Percentiles rank a stretch among this genome's conserved stretches.
Evolutionary conservation across 2,888 invertebrate species (phyloP).

Genomic region (Pardosa pseudoannulata): DNA sequence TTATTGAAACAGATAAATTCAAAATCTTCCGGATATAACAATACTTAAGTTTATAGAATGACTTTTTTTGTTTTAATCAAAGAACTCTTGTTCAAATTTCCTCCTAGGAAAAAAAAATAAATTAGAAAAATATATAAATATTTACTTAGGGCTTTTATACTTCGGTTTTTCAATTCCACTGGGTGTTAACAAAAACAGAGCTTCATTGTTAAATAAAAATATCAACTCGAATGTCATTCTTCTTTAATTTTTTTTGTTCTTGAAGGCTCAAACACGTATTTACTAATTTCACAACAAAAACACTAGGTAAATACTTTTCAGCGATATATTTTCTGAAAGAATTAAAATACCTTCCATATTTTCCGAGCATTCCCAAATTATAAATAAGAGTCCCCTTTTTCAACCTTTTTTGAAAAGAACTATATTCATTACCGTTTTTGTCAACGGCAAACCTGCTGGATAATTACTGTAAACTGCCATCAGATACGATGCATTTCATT

Average conservation of each 20-base stretch:
- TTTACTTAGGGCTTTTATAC: not conserved
- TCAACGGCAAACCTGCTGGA: slow-evolving; percentile 16
- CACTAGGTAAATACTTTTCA: not conserved
- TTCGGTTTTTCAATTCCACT: not conserved
- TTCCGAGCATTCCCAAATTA: slow-evolving; percentile 6
- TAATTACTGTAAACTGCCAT: slow-evolving; percentile 15
- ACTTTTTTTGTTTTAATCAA: not conserved
- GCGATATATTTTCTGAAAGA: not conserved
- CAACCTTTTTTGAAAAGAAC: not conserved
- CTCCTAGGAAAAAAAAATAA: not conserved
- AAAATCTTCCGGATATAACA: no score
- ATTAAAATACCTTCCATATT: slow-evolving; percentile 3
- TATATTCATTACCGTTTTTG: slow-evolving; percentile 17
- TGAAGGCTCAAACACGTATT: not conserved
- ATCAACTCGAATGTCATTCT: not conserved
- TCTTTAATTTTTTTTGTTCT: not conserved
- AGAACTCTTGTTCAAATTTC: not conserved
- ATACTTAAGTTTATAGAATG: no score
- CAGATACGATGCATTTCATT: slow-evolving; percentile 52
- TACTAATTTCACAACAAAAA: slow-evolving; percentile 12
- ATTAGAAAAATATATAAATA: not conserved
- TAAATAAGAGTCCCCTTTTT: slow-evolving; percentile 4
- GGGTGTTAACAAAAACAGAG: not conserved
- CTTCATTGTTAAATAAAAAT: not conserved
- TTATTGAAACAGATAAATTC: no score